Evolutionary conservation across 2,797 vertebrate species (phyloP).

Genomic region (Zenarchopterus dispar): DNA sequence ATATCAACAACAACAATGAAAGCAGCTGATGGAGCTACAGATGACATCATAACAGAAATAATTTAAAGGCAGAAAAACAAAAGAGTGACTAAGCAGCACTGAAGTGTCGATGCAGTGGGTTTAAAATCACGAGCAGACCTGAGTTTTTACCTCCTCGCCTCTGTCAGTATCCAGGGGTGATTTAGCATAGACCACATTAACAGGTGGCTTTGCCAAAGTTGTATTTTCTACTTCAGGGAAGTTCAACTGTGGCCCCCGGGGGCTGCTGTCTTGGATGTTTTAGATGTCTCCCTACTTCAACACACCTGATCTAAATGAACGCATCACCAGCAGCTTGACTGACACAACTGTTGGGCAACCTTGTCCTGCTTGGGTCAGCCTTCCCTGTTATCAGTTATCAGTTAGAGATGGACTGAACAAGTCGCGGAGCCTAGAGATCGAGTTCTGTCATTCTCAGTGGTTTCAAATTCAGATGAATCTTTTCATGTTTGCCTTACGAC

Average conservation of each 20-base stretch:
- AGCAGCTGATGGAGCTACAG: background rate
- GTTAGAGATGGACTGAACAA: background rate
- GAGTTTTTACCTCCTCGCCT: slow-evolving; percentile 1
- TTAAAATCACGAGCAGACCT: background rate
- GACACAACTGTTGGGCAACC: too few relatives aligned
- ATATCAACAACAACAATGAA: too few relatives aligned
- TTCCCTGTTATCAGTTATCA: background rate
- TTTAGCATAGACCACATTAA: slow-evolving; percentile 8
- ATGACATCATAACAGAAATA: background rate
- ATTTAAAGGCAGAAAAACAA: background rate
- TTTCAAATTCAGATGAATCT: background rate
- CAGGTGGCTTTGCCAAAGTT: background rate
- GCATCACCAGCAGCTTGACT: too few relatives aligned
- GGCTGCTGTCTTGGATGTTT: too few relatives aligned
- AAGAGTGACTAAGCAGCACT: background rate
- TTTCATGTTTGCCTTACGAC: background rate
- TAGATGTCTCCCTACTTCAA: too few relatives aligned
- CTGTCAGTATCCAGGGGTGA: background rate
- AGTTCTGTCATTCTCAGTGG: background rate
- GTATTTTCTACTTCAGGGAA: too few relatives aligned
- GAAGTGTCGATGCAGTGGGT: background rate
- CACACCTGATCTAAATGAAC: too few relatives aligned
- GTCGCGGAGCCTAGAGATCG: background rate
- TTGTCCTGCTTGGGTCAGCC: slow-evolving; percentile 7
- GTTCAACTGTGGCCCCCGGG: too few relatives aligned